Conservation (phyloP, 2,888 invertebrate genomes). For the Nemurella pictetii region DNA sequence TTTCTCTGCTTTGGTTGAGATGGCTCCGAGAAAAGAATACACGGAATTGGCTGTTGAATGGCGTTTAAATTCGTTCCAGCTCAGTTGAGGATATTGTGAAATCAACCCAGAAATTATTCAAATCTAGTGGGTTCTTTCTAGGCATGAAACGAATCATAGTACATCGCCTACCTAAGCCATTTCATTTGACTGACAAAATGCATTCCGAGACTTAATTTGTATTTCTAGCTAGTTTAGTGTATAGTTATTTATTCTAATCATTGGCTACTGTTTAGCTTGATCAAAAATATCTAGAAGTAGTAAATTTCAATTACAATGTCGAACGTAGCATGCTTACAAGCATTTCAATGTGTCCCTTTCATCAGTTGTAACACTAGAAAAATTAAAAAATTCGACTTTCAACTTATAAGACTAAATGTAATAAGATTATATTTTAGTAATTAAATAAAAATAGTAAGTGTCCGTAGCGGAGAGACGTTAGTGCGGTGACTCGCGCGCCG, state of each 20-base stretch:
- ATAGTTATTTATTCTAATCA: not conserved
- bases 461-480: not conserved
- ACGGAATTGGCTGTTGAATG: no score
- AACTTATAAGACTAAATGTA: conserved; percentile 9
- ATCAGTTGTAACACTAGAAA: not conserved
- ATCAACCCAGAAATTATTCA: no score
- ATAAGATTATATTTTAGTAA: conserved; percentile 10
- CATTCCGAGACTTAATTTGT: not conserved
- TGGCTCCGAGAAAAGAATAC: no score
- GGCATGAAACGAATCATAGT: no score
- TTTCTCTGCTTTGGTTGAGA: no score
- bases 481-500: not conserved
- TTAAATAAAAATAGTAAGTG: not conserved
- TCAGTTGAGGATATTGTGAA: no score
- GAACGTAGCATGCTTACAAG: not conserved
- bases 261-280: not conserved
- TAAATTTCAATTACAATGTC: not conserved
- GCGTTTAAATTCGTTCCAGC: no score
- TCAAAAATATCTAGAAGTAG: not conserved
- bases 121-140: no score
- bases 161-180: no score
- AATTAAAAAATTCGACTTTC: not conserved
- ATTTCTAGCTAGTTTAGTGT: not conserved
- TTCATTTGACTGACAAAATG: not conserved
- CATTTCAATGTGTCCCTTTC: not conserved